phyloP scores from a whole-genome alignment of 2,797 vertebrate genomes.

The Sebastes trivittatus region DNA sequence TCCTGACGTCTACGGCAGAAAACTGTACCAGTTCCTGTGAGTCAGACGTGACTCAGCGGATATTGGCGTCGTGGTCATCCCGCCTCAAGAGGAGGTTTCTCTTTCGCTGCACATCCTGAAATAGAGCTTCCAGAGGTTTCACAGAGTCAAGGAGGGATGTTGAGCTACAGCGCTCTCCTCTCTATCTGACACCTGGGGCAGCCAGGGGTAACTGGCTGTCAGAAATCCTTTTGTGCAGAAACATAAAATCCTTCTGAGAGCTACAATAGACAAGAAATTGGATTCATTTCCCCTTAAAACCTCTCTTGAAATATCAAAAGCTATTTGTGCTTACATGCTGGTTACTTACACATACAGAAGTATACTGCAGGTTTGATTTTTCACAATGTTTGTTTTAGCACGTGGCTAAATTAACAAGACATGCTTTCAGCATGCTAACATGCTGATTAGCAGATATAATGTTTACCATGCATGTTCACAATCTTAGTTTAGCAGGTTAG shows the following conservation, averaged over 20 bases:
- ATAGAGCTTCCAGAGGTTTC: slow-evolving; percentile 28
- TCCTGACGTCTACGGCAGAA: slow-evolving; percentile 1
- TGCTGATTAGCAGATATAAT: neutral
- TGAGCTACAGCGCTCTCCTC: slow-evolving; percentile 18
- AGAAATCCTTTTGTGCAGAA: slow-evolving; percentile 48
- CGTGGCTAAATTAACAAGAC: neutral
- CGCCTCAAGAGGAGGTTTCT: slow-evolving; percentile 14
- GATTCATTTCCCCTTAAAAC: neutral
- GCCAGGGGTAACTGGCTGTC: slow-evolving; percentile 49
- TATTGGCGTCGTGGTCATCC: slow-evolving; percentile 31
- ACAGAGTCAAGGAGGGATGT: slow-evolving; percentile 1
- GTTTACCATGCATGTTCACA: neutral
- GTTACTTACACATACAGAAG: neutral
- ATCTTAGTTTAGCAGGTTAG: neutral
- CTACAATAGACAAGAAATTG: neutral
- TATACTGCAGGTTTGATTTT: neutral
- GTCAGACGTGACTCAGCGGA: slow-evolving; percentile 58
- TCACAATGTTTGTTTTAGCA: neutral
- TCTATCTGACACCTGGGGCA: slow-evolving; percentile 34
- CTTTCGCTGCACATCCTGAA: slow-evolving; percentile 23
- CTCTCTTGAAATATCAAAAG: neutral
- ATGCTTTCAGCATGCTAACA: neutral
- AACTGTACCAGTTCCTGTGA: slow-evolving; percentile 28
- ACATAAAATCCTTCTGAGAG: slow-evolving; percentile 40
- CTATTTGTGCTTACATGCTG: neutral